Evolutionary conservation across 37 sponge, comb jelly and placozoan genomes (phyloP), one percentile per base, ranked within the genome.

Genomic region (Eunapius fragilis): DNA sequence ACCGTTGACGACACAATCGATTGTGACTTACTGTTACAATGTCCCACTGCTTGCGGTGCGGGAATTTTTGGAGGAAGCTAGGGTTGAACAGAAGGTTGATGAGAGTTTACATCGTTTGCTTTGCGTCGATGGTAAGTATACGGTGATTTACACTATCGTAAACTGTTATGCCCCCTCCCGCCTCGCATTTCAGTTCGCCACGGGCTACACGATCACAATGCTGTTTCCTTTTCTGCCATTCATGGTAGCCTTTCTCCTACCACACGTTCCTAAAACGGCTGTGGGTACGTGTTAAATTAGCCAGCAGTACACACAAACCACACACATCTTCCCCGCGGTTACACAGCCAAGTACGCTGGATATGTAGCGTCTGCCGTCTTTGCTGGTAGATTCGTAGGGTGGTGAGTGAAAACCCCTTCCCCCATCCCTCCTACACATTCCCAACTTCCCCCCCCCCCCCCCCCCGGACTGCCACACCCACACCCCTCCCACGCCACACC

Each of bases 211-310:
- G 58, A 93, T 93, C 79, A 91, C 94, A 2, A 84, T 91, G 92
- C 38, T 93, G 72, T 96, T 96, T 70, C 96, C 96, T 2, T 93
- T 89, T 72, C 86, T 93, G n/a, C 94, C 94, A n/a, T 96, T 93
- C 89, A 93, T 96, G 96, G 94, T 96, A 32, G 70, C 88, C 70
- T 84, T 87, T 27, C 84, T 92, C 2, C 71, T 88, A 0, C 93
- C 93, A 19, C 6, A 58, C 58, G 58, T 58, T 58, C 58, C 58
- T 58, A 58, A 58, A 10, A 58, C 58, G 19, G 17, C 58, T 17
- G 7, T 58, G 58, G 58, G 58, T 58, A 58, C 41, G 41, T 9
- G 3, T 9, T 41, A 41, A 41, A 36, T 76, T 0, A 3, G 35
- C 7, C 37, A n/a, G 19, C 14, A 58, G 7, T 58, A 41, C 41